Evolutionary conservation across 2,113 vertebrate species (phyloP).

Genomic region (Oncorhynchus tshawytscha): DNA sequence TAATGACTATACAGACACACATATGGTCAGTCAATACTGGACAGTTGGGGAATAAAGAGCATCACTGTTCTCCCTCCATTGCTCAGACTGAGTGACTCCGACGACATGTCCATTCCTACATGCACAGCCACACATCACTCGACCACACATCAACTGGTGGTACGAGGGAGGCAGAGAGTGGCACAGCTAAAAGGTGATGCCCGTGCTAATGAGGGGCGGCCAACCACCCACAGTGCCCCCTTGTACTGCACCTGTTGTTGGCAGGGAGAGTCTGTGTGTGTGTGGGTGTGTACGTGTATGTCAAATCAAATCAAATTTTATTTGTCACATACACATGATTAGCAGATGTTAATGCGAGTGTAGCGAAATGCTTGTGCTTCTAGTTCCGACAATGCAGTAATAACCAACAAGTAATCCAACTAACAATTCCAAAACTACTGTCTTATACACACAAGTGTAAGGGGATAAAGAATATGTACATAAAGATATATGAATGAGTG

Average conservation of each 20-base stretch:
- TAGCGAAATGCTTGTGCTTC: too few species aligned
- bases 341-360: too few species aligned
- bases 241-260: conserved; percentile 58
- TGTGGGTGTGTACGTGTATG: not conserved
- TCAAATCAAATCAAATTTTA: too few species aligned
- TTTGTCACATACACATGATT: too few species aligned
- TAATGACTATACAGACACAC: too few species aligned
- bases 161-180: conserved; percentile 22
- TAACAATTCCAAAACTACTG: too few species aligned
- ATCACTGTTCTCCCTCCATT: conserved; percentile 14
- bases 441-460: too few species aligned
- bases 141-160: conserved; percentile 46
- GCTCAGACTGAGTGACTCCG: conserved; percentile 22
- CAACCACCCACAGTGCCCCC: conserved; percentile 30
- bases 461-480: too few species aligned
- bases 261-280: not conserved
- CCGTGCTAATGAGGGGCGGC: conserved; percentile 50
- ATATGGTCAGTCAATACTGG: not conserved
- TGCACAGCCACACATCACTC: conserved; percentile 47
- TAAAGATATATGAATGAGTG: too few species aligned
- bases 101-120: conserved; percentile 42
- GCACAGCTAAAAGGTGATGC: conserved; percentile 23
- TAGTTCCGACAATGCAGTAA: too few species aligned
- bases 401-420: too few species aligned
- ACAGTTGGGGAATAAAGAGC: conserved; percentile 21